A percentile compares a stretch with the other conserved stretches of the same genome.
Evolutionary conservation across 2,113 vertebrate genomes (phyloP).

Genomic region (Spermophilus dauricus): DNA sequence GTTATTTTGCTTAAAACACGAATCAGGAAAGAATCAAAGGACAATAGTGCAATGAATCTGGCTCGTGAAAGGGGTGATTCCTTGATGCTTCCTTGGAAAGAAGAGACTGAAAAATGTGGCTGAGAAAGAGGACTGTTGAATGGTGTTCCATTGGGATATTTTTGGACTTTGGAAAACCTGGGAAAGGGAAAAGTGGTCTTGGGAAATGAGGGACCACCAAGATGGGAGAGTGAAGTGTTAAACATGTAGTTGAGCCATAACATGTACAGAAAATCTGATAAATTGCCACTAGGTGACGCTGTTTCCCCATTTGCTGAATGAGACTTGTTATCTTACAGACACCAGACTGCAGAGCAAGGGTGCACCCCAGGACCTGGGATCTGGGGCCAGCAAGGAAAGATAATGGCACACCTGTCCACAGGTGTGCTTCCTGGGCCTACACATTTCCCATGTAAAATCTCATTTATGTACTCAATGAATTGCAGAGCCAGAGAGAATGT

Average conservation of each 20-base stretch:
- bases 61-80: neutral
- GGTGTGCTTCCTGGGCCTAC: neutral
- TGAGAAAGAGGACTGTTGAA: neutral
- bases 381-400: neutral
- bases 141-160: neutral
- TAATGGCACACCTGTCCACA: neutral
- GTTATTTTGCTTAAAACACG: slow-evolving; percentile 25
- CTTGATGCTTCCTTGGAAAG: neutral
- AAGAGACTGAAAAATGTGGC: neutral
- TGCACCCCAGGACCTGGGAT: neutral
- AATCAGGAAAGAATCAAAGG: neutral
- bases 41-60: neutral
- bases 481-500: neutral
- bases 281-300: slow-evolving; percentile 76
- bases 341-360: neutral
- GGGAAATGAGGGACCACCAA: neutral
- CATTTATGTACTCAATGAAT: neutral
- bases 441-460: neutral
- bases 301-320: slow-evolving; percentile 64
- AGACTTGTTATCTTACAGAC: too few relatives aligned
- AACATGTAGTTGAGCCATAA: neutral
- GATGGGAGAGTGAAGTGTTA: neutral
- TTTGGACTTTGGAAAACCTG: neutral
- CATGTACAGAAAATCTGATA: neutral
- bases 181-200: neutral